Base-by-base conservation (phyloP, 1,140 invertebrate genomes). In the Cydia fagiglandana region DNA sequence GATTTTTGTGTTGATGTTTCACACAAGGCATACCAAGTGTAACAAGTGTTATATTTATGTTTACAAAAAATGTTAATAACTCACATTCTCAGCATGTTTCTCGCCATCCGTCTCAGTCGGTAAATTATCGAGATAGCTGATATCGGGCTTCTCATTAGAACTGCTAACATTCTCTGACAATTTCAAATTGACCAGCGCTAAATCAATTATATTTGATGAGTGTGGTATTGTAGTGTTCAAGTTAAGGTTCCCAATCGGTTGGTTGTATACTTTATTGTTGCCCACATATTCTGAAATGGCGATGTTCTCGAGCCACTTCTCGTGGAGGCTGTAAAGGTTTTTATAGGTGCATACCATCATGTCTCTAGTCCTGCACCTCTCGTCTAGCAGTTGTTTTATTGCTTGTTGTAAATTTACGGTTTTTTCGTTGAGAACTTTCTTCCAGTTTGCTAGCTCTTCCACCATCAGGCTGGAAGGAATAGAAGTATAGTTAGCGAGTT, bases 381-480 rank as follows among this genome's bases (percentile, higher is more conserved):
- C 96, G 85, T 97, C 96, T 30, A 98, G 88, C 68, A 98, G 84
- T 78, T 95, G 94, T 86, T 96, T 96, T 50, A 97, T 94, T 34
- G 95, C 94, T 86, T 96, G 95, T 86, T 97, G 95, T 28, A 97
- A 93, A 84, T 97, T 96, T 66, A 95, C 95, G 73, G 96, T 96
- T 87, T 96, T 95, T 79, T 96, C 95, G n/a, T 94, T 95, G 15
- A 97, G 92, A 78, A 95, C 94, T 75, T 96, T 96, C 90, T 98
- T 98, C 95, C 96, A 97, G 75, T 95, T 94, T 2, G 97, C 97
- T 78, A 98, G 89, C 93, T 98, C 97, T 91, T 98, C 97, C 9
- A 97, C 96, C 96, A 98, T 97, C 73, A 98, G 95, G 88, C 97
- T 97, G 81, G 24, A 86, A 86, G 73, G 70, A 70, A 66, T 77